These are phyloP conservation scores for Tricholauxania praeusta DNA, from an alignment of 2,888 invertebrate species.

Conservation along the genomic window DNA sequence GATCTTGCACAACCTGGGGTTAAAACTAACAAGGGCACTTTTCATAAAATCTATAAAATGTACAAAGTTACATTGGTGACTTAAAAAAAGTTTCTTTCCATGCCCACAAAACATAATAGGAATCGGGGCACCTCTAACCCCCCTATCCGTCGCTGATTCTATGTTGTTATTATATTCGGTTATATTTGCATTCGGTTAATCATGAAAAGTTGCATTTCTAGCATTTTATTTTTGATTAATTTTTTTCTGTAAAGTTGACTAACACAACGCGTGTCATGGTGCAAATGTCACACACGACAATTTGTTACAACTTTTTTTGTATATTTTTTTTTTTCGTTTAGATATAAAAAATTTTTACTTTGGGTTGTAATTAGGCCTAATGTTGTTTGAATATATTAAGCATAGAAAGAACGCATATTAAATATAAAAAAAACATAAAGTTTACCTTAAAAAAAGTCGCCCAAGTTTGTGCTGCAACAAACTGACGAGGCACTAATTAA, in stretches of 20 bases:
- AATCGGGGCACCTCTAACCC: no score
- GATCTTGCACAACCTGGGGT: no score
- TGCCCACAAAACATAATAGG: no score
- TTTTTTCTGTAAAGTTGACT: neutral
- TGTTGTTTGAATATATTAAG: slow-evolving; percentile 19
- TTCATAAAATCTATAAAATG: no score
- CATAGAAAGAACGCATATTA: slow-evolving; percentile 12
- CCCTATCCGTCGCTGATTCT: no score
- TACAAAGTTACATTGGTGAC: no score
- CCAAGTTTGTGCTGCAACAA: slow-evolving; percentile 37
- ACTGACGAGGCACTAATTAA: slow-evolving; percentile 45
- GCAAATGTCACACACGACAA: slow-evolving; percentile 27
- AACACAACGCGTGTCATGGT: slow-evolving; percentile 18
- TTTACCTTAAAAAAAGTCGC: slow-evolving; percentile 31
- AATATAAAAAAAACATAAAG: slow-evolving; percentile 21
- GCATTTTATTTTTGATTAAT: neutral
- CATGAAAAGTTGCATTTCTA: no score
- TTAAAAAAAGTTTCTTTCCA: no score
- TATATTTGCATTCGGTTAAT: no score
- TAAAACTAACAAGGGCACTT: no score
- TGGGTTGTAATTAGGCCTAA: slow-evolving; percentile 39
- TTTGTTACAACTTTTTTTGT: slow-evolving; percentile 35
- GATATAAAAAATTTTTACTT: neutral
- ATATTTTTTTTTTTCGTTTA: neutral
- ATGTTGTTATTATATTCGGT: no score